A percentile compares a stretch with the other conserved stretches of the same genome.
Evolutionary conservation across 1,140 invertebrate species (phyloP).

Genomic region (Mactra quadrangularis): DNA sequence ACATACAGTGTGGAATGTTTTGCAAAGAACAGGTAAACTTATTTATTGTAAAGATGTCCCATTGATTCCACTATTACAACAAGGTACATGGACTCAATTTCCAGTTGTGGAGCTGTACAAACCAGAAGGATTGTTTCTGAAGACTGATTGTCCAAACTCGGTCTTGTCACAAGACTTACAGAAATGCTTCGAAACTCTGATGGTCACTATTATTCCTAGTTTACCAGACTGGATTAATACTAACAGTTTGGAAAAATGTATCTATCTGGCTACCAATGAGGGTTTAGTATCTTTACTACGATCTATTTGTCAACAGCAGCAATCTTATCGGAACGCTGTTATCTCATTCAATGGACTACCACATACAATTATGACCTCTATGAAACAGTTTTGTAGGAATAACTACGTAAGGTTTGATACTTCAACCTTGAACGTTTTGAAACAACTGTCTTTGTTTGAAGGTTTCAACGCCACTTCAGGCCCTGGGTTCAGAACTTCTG

Average conservation of each 20-base stretch:
- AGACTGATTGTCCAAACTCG: not conserved
- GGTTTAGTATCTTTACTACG: not conserved
- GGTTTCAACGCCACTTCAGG: not conserved
- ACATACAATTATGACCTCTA: no score
- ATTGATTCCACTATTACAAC: not conserved
- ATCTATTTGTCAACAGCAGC: not conserved
- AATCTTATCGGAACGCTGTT: no score
- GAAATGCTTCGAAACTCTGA: not conserved
- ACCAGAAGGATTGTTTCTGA: not conserved
- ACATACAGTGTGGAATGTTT: slow-evolving; percentile 1
- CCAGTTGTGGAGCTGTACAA: slow-evolving; percentile 8
- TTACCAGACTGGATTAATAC: not conserved
- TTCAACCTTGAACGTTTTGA: no score
- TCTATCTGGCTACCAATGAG: not conserved
- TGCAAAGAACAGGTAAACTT: not conserved
- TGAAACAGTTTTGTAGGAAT: no score
- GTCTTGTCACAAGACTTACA: not conserved
- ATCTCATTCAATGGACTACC: no score
- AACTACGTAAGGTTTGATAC: no score
- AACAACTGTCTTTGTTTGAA: not conserved
- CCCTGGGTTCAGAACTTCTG: no score
- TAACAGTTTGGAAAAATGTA: not conserved
- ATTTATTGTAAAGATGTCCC: slow-evolving; percentile 17
- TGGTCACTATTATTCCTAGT: not conserved
- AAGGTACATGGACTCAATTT: not conserved